Base-by-base conservation (phyloP, 2,888 invertebrate genomes). In the Hofmannophila pseudospretella region DNA sequence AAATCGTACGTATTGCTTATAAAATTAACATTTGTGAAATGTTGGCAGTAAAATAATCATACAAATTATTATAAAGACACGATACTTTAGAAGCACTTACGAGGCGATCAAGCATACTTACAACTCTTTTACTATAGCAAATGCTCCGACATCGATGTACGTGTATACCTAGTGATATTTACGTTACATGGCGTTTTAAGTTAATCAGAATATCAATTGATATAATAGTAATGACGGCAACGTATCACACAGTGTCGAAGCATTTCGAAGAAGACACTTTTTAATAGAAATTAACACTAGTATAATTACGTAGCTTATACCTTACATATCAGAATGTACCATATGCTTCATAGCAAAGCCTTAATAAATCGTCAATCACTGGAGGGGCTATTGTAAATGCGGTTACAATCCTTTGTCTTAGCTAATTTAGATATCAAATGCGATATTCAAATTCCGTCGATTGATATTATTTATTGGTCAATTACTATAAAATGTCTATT, bases 81-180 rank as follows among this genome's bases (percentile, higher is more conserved):
- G 61, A 68, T 63, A 75, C 66, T 68, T 23, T 63, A 49, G 67
- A 85, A 85, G 85, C 85, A 78, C 80, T 75, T 75, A 78, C 55
- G 72, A 79, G 77, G 84, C 84, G 66, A 65, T 62, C 56, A 82
- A 84, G 82, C 82, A 64, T 80, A 80, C 78, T 80, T 80, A 81
- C 78, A 78, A 65, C 48, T 71, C 60, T 47, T 65, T 56, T 58
- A 66, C 51, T 54, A 51, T 41, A 39, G 33, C 38, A 34, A 36
- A 45, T 44, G 47, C 59, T 42, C 49, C 56, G 61, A 42, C 51
- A 58, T 51, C 68, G 66, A 68, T 52, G 54, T 27, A 41, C 44
- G 32, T 22, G 31, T n/a, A n/a, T n/a, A n/a, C n/a, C n/a, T n/a
- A n/a, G n/a, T n/a, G n/a, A n/a, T n/a, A n/a, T n/a, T n/a, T n/a